phyloP scores from a whole-genome alignment of 2,888 invertebrate species.

The Fragum sueziense region DNA sequence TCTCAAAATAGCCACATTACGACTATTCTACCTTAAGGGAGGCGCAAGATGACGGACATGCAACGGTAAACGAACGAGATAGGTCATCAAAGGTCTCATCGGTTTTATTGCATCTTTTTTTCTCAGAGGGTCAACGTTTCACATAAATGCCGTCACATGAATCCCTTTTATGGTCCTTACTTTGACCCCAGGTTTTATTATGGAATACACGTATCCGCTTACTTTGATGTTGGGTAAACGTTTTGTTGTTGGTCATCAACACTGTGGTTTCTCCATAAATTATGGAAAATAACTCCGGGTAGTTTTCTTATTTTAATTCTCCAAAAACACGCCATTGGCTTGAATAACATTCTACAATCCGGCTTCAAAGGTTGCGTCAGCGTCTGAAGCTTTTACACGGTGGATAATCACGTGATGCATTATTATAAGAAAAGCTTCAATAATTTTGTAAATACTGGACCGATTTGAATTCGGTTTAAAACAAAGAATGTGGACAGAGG shows the following conservation, averaged over 20 bases:
- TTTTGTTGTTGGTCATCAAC: neutral
- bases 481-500: too few species aligned
- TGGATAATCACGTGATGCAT: too few species aligned
- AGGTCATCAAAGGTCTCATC: neutral
- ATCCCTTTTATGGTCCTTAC: conserved; percentile 2
- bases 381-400: too few species aligned
- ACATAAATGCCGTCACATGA: neutral
- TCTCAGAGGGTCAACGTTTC: conserved; percentile 11
- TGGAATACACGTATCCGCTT: conserved; percentile 5
- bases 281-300: neutral
- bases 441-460: too few species aligned
- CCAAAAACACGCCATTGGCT: neutral
- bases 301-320: neutral
- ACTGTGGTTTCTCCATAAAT: conserved; percentile 1
- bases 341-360: neutral
- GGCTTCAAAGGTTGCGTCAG: neutral
- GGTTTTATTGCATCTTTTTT: conserved; percentile 1
- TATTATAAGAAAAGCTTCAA: too few species aligned
- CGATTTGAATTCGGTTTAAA: too few species aligned
- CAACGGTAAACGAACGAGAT: neutral
- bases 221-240: conserved; percentile 5
- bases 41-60: too few species aligned
- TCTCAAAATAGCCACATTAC: too few species aligned
- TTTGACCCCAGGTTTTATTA: conserved; percentile 9
- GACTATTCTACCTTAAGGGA: too few species aligned